phyloP scores from a whole-genome alignment of 2,888 invertebrate genomes.

The Mesorhabditis sp. region DNA sequence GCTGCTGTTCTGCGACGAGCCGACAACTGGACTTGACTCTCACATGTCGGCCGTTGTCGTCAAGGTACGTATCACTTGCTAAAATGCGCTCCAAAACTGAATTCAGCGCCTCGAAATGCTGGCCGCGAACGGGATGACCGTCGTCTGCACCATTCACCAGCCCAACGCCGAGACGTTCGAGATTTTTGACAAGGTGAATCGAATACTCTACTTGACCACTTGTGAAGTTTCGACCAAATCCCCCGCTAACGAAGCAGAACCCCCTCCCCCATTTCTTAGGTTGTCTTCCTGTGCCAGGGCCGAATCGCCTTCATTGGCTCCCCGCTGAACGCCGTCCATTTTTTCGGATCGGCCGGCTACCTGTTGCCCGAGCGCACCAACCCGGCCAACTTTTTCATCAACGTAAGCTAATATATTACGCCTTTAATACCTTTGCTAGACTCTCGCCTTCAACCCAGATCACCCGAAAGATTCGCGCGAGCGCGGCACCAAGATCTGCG shows the following conservation, averaged over 20 bases:
- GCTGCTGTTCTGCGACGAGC: constrained; percentile 91
- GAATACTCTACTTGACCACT: neutral
- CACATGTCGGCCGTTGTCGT: constrained; percentile 92
- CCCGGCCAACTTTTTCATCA: constrained; percentile 59
- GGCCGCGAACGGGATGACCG: constrained; percentile 73
- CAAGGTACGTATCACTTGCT: constrained; percentile 65
- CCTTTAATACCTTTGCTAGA: neutral
- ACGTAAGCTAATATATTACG: constrained; percentile 12
- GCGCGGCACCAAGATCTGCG: neutral
- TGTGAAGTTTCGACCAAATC: neutral
- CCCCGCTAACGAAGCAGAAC: no score
- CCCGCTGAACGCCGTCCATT: constrained; percentile 73
- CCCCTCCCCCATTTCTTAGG: constrained; percentile 32
- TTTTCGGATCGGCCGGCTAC: constrained; percentile 66
- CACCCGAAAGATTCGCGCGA: neutral
- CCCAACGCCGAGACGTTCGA: constrained; percentile 83
- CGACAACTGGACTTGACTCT: constrained; percentile 87
- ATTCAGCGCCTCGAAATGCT: constrained; percentile 34
- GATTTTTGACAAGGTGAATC: constrained; percentile 73
- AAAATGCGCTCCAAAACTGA: neutral
- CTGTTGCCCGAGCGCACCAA: constrained; percentile 58
- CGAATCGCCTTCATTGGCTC: constrained; percentile 78
- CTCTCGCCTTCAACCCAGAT: neutral
- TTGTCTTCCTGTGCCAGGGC: constrained; percentile 81
- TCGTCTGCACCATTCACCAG: constrained; percentile 88